These are phyloP conservation scores for Eilema sororculum DNA, from an alignment of 2,888 invertebrate species.

Conservation along the genomic window DNA sequence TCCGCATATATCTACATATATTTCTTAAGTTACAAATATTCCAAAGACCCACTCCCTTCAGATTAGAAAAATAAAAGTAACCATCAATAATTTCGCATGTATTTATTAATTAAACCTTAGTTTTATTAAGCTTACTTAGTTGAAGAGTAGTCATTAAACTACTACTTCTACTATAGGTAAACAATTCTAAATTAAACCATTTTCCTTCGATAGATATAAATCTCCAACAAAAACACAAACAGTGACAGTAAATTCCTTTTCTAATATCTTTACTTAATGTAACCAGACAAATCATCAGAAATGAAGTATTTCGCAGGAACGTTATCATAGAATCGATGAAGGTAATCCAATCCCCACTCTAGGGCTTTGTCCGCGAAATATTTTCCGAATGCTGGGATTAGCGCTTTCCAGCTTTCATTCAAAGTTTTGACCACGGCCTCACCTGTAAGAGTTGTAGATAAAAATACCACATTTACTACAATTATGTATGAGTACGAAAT, in stretches of 20 bases:
- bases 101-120: no score
- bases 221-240: neutral
- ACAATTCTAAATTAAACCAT: neutral
- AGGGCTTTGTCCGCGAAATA: constrained; percentile 52
- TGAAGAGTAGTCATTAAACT: no score
- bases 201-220: neutral
- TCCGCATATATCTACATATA: no score
- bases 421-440: constrained; percentile 48
- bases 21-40: no score
- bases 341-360: constrained; percentile 33
- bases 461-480: neutral
- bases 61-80: no score
- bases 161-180: no score
- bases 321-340: constrained; percentile 33
- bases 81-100: no score
- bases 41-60: no score
- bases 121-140: no score
- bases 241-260: neutral
- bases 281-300: constrained; percentile 43
- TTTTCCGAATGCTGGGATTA: constrained; percentile 52
- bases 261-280: constrained; percentile 26
- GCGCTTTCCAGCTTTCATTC: constrained; percentile 59
- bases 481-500: no score
- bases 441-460: constrained; percentile 54
- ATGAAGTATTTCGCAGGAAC: constrained; percentile 44